Base-by-base conservation (phyloP, 2,113 vertebrate genomes). In the Tyrannus savana region DNA sequence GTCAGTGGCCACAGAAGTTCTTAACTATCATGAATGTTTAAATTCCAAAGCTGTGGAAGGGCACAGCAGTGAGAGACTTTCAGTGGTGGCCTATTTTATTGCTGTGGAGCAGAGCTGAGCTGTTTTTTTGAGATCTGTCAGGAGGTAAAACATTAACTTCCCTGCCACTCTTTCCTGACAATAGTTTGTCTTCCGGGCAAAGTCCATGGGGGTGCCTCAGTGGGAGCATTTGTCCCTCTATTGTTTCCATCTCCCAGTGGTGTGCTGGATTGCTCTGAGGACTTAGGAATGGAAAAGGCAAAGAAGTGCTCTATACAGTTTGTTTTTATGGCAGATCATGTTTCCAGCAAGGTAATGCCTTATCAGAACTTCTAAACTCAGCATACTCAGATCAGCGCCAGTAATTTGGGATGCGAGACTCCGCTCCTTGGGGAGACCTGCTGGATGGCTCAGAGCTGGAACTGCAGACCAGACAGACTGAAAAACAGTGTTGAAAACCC, bases 121-220 rank as follows among this genome's bases (percentile, higher is more conserved):
- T 50, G 21, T 47, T 69, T 28, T 92, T 79, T 66, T 46, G 44
- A 11, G 3, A 63, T 93, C 44, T 87, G 42, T 60, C 62, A 41
- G 74, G 79, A 91, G 22, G 81, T 93, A 41, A 95, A 94, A 95
- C 67, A 93, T 96, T 96, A 97, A 96, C 92, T 84, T 81, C 4
- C 6, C 72, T 88, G 68, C 46, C 59, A 8, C 41, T 21, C 21
- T 63, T 53, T n/a, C 39, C 56, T 79, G 63, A 55, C 62, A 90
- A 7, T 66, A 31, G 58, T 63, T 85, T 90, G 63, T 71, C 52
- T 71, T 71, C 42, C 0, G 12, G 88, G 55, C 83, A 83, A 88
- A 96, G 93, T 97, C 71, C 87, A 3, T 55, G 10, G 4, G n/a
- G 53, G 59, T 27, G 15, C 31, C 37, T 62, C 50, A 23, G 28